Evolutionary conservation across 2,888 invertebrate species (phyloP).

Genomic region (Hoplodrina blanda): DNA sequence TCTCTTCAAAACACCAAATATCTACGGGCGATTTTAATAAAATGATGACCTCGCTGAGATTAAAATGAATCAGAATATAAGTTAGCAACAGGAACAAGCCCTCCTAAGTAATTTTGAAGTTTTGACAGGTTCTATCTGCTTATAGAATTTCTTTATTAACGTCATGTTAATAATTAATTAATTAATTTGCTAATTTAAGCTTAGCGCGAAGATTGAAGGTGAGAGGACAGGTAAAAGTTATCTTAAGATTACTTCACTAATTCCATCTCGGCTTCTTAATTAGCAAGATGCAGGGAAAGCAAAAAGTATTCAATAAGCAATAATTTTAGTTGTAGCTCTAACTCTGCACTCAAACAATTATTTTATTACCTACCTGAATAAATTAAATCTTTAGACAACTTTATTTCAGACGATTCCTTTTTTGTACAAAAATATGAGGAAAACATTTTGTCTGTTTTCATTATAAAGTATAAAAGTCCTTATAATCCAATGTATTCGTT

Average conservation of each 20-base stretch:
- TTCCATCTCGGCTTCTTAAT: not conserved
- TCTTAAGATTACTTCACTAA: not conserved
- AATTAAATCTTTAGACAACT: too few relatives aligned
- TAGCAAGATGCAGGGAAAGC: not conserved
- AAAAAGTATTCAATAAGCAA: not conserved
- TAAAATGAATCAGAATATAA: not conserved
- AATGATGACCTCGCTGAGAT: not conserved
- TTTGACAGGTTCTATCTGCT: not conserved
- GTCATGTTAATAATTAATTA: conserved; percentile 15
- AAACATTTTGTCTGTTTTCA: too few relatives aligned
- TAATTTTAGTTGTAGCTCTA: too few relatives aligned
- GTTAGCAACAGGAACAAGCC: conserved; percentile 1
- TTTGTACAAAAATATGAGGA: too few relatives aligned
- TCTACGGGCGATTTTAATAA: not conserved
- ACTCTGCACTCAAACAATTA: too few relatives aligned
- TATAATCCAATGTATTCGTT: too few relatives aligned
- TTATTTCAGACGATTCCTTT: too few relatives aligned
- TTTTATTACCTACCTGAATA: too few relatives aligned
- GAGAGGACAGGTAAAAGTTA: not conserved
- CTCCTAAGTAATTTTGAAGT: not conserved
- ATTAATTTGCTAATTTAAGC: conserved; percentile 11
- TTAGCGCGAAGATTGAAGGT: not conserved
- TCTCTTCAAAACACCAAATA: not conserved
- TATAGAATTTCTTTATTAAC: not conserved
- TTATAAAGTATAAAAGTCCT: too few relatives aligned